These are phyloP conservation scores for Sminthopsis crassicaudata DNA, from an alignment of 2,113 vertebrate genomes.

Conservation along the genomic window DNA sequence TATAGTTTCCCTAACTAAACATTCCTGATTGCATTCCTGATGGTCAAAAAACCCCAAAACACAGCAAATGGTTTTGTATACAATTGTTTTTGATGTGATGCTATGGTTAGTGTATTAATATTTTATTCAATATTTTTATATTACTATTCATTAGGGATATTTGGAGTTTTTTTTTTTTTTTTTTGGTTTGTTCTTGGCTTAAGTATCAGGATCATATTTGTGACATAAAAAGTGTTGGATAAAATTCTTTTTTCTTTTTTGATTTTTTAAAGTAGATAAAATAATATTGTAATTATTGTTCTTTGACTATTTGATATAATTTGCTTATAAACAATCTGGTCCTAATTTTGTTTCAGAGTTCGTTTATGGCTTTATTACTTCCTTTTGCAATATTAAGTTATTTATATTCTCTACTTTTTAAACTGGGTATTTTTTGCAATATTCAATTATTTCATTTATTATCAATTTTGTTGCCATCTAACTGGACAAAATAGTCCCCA, in stretches of 20 bases:
- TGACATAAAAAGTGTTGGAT: background rate
- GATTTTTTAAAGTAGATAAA: background rate
- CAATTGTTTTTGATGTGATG: background rate
- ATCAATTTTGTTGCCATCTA: background rate
- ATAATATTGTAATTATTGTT: background rate
- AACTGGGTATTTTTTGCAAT: background rate
- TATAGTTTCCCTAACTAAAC: background rate
- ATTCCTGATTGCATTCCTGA: background rate
- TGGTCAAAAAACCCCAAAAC: too few species aligned
- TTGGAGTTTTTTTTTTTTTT: background rate
- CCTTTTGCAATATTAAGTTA: background rate
- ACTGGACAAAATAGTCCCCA: background rate
- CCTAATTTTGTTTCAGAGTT: background rate
- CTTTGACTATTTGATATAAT: background rate
- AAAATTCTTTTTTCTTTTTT: background rate
- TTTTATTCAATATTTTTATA: background rate
- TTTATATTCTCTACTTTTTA: background rate
- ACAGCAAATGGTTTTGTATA: background rate
- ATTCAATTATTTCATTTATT: background rate
- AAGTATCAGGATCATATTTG: background rate
- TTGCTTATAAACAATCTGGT: background rate
- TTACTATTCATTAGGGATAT: background rate
- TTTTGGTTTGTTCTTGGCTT: background rate
- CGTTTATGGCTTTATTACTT: background rate
- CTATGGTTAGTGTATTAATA: background rate